Evolutionary conservation across 2,888 invertebrate species (phyloP), one percentile per base, ranked within the genome.

Genomic region (Drosophila niveifrons): DNA sequence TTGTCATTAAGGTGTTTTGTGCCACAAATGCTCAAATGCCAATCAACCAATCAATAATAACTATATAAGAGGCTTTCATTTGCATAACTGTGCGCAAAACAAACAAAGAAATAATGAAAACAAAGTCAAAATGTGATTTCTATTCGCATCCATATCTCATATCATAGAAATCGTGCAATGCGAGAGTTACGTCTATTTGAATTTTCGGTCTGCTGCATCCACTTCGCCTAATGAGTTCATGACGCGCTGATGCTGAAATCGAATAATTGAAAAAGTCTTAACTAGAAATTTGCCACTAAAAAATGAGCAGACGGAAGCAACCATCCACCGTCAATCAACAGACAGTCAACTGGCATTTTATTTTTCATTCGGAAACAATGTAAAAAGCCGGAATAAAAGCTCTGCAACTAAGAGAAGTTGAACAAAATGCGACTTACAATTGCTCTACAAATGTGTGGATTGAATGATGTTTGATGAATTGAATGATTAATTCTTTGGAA

Each of bases 191-290:
- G 7, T 52, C 18, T 46, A 51, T 68, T 67, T 68, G 41, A 29
- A 4, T 75, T 69, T 70, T 72, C 66, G 63, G 78, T 80, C 81
- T 78, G 75, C 56, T 62, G 46, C 23, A 41, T 70, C 68, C 72
- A 72, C 68, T 81, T 72, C 61, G 58, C 51, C 68, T 64, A 85
- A 76, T 85, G 72, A 81, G 65, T 64, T 68, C 55, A 28, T 31
- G 17, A 39, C 34, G 65, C 53, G 48, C 41, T 47, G 65, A 66
- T 58, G 53, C 64, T 57, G 70, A 76, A 72, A 76, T 66, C 69
- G 43, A 72, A 70, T 73, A 82, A 75, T 71, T 74, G 65, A 66
- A 71, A 75, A 80, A 80, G 50, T 66, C 48, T 52, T 55, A 64
- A 51, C 57, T 70, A 68, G 64, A 46, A 43, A 53, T 46, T 48